Conservation (phyloP, 2,113 vertebrate genomes). For the Fregata magnificens region DNA sequence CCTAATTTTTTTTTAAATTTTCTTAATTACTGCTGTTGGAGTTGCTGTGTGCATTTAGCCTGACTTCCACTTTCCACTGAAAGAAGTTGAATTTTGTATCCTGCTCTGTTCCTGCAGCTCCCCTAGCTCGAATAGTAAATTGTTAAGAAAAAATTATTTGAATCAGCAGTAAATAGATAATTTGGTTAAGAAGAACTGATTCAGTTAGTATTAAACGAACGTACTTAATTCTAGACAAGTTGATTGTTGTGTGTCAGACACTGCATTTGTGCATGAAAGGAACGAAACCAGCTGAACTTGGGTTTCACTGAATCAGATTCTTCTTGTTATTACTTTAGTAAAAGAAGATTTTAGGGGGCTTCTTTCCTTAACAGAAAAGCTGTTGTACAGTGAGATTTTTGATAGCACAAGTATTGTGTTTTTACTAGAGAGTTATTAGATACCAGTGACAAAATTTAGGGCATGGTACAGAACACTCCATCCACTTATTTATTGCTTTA, state of each 20-base stretch:
- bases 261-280: neutral
- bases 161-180: neutral
- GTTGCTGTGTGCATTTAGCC: neutral
- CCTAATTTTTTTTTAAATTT: neutral
- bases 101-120: neutral
- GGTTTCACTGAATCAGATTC: neutral
- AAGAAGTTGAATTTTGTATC: neutral
- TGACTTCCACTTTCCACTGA: neutral
- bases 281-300: neutral
- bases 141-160: neutral
- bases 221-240: neutral
- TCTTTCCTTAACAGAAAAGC: neutral
- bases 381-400: constrained; percentile 15
- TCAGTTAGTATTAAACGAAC: neutral
- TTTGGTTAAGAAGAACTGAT: neutral
- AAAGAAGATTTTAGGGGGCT: neutral
- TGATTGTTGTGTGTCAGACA: neutral
- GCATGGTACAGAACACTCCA: neutral
- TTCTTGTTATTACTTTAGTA: neutral
- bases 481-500: constrained; percentile 38
- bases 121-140: neutral
- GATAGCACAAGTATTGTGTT: neutral
- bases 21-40: neutral
- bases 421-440: neutral
- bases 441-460: neutral